Conservation (phyloP, 2,888 invertebrate species). For the Acronicta alni region DNA sequence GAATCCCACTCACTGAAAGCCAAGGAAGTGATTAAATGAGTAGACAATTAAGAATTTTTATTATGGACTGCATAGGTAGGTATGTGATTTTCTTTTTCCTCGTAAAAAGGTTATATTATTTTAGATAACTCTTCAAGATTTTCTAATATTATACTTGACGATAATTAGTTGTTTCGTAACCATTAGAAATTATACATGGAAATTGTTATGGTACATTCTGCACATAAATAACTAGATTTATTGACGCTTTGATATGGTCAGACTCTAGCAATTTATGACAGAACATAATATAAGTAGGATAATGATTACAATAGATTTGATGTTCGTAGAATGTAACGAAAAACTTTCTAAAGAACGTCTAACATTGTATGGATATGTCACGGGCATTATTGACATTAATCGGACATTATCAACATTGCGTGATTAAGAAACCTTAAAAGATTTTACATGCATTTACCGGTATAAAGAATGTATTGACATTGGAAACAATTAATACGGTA, state of each 20-base stretch:
- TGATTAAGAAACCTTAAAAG: constrained; percentile 1
- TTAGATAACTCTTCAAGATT: too few species aligned
- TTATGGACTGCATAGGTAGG: too few species aligned
- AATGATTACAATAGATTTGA: constrained; percentile 16
- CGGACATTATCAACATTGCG: not conserved
- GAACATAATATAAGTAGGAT: not conserved
- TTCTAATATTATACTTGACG: constrained; percentile 5
- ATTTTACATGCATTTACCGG: not conserved
- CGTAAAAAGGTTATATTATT: too few species aligned
- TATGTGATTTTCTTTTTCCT: too few species aligned
- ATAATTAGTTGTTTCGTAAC: constrained; percentile 16
- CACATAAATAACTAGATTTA: constrained; percentile 39
- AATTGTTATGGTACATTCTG: constrained; percentile 15
- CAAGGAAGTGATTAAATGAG: too few species aligned
- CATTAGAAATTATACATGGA: constrained; percentile 18
- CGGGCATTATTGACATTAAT: constrained; percentile 1
- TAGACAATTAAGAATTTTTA: too few species aligned
- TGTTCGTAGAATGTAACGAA: constrained; percentile 10
- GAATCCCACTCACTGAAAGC: too few species aligned
- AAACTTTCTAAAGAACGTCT: constrained; percentile 28
- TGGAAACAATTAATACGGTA: constrained; percentile 4
- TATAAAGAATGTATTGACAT: constrained; percentile 11
- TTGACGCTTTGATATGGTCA: constrained; percentile 21
- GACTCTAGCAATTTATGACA: constrained; percentile 32
- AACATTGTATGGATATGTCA: constrained; percentile 4